Percentiles rank a stretch among this genome's conserved stretches.
Evolutionary conservation across 2,797 vertebrate genomes (phyloP).

Genomic region (Gephyroberyx darwinii): DNA sequence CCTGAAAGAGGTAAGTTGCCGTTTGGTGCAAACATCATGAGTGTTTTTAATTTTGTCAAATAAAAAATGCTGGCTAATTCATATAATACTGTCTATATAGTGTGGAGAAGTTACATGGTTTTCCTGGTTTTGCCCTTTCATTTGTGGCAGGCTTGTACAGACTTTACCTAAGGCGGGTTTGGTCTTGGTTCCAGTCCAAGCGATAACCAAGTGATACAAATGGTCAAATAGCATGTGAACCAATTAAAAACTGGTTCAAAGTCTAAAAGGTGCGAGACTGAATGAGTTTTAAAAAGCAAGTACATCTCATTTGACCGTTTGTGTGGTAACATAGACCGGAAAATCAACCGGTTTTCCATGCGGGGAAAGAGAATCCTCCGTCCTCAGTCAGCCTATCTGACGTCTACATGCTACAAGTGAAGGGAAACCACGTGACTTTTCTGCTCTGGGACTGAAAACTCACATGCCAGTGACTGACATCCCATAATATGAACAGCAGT

Average conservation of each 20-base stretch:
- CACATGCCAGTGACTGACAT: conserved; percentile 22
- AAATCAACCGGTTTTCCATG: not conserved
- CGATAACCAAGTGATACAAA: too few relatives aligned
- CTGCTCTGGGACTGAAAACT: conserved; percentile 4
- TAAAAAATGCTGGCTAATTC: not conserved
- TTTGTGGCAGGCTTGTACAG: not conserved
- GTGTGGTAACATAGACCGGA: not conserved
- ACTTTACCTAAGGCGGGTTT: not conserved
- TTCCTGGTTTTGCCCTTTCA: too few relatives aligned
- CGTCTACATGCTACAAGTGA: too few relatives aligned
- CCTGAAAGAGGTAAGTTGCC: conserved; percentile 84
- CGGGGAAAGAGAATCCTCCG: too few relatives aligned
- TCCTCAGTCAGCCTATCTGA: too few relatives aligned
- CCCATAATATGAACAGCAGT: conserved; percentile 24
- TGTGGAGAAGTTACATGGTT: too few relatives aligned
- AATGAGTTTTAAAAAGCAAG: too few relatives aligned
- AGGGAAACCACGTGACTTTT: not conserved
- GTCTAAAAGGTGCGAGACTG: too few relatives aligned
- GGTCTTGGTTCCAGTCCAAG: not conserved
- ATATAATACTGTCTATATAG: not conserved
- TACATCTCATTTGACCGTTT: not conserved
- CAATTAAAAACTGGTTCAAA: too few relatives aligned
- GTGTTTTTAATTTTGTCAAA: not conserved
- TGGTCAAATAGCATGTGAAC: too few relatives aligned
- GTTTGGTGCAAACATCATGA: not conserved